Evolutionary conservation across 2,797 vertebrate species (phyloP).

Genomic region (Podarcis lilfordi): DNA sequence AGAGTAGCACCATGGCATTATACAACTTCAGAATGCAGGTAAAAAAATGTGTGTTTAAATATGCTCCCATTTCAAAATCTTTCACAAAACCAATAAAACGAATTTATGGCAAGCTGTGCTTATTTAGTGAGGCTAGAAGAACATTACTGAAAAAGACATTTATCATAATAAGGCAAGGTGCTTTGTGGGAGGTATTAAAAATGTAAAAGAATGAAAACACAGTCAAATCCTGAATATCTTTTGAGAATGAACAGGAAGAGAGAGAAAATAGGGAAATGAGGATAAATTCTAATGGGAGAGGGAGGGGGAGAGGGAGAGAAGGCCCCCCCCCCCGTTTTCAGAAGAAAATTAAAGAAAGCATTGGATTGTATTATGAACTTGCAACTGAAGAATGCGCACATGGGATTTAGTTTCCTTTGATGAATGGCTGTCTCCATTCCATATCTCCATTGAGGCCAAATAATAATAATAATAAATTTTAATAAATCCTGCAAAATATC

Average conservation of each 20-base stretch:
- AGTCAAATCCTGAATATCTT: constrained; percentile 1
- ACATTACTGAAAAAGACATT: neutral
- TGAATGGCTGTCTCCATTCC: constrained; percentile 25
- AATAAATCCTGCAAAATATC: constrained; percentile 1
- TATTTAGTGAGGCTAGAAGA: neutral
- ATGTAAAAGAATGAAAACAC: neutral
- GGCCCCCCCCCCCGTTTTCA: neutral
- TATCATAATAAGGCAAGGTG: neutral
- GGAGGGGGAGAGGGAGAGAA: no score
- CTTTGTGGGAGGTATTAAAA: neutral
- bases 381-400: constrained; percentile 18
- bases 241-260: neutral
- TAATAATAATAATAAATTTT: no score
- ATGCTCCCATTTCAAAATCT: neutral
- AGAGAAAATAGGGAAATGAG: neutral
- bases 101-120: neutral
- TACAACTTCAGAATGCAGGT: neutral
- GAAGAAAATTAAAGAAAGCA: constrained; percentile 32
- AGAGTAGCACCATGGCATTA: no score
- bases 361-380: neutral
- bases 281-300: neutral
- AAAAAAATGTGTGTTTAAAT: neutral
- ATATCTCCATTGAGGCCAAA: neutral
- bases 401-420: constrained; percentile 12
- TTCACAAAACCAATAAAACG: neutral